phyloP scores from a whole-genome alignment of 2,797 vertebrate genomes.

The Acipenser transmontanus region DNA sequence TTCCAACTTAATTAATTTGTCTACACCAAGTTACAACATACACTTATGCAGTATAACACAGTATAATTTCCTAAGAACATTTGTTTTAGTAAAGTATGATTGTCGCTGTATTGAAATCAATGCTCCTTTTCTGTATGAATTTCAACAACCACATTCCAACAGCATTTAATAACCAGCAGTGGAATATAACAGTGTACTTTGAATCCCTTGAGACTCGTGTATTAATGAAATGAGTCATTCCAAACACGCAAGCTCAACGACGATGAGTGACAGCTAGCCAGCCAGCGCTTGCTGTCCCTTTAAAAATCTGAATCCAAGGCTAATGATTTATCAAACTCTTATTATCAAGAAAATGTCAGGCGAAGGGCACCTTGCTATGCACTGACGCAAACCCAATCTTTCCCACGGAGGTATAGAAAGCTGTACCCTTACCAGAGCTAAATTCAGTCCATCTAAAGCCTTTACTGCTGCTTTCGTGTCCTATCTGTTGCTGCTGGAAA shows the following conservation, averaged over 20 bases:
- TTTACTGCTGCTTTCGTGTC: constrained; percentile 39
- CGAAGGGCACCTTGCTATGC: constrained; percentile 90
- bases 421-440: constrained; percentile 59
- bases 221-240: constrained; percentile 66
- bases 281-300: constrained; percentile 63
- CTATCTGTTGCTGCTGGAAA: constrained; percentile 37
- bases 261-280: constrained; percentile 52
- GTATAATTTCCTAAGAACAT: no score
- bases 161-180: no score
- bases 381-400: constrained; percentile 87
- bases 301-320: constrained; percentile 81
- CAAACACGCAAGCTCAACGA: constrained; percentile 52
- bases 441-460: constrained; percentile 49
- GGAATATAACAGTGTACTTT: constrained; percentile 7
- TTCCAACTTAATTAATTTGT: no score
- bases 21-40: no score
- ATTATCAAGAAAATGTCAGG: constrained; percentile 94
- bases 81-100: no score
- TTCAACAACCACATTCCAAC: no score
- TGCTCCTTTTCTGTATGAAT: no score
- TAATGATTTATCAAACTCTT: constrained; percentile 96
- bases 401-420: constrained; percentile 83
- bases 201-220: constrained; percentile 45
- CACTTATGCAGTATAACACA: no score
- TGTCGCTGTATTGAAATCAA: no score